These are phyloP conservation scores for Cassiopea xamachana DNA, from an alignment of 30 jellyfish, hydroid and myxozoan species.

Conservation along the genomic window DNA sequence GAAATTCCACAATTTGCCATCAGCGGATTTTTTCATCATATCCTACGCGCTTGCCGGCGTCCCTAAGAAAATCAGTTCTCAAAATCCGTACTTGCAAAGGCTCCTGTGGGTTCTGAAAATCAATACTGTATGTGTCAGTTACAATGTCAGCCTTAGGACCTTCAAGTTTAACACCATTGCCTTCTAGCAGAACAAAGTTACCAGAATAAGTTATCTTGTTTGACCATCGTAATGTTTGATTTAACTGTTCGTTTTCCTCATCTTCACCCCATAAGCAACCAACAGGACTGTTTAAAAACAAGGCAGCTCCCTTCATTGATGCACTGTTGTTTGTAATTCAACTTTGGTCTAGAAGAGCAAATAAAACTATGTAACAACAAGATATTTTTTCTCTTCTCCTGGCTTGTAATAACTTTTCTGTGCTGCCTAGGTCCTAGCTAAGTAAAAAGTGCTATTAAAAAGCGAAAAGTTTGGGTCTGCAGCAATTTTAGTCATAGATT, in stretches of 20 bases:
- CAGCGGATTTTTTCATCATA: neutral
- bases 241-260: neutral
- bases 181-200: slow-evolving; percentile 38
- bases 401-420: no score
- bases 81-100: slow-evolving; percentile 21
- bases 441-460: no score
- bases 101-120: slow-evolving; percentile 3
- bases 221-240: slow-evolving; percentile 40
- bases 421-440: no score
- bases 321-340: slow-evolving; percentile 68
- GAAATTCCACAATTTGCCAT: neutral
- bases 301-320: slow-evolving; percentile 76
- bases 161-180: slow-evolving; percentile 7
- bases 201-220: slow-evolving; percentile 50
- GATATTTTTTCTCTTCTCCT: no score
- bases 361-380: no score
- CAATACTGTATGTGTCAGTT: slow-evolving; percentile 55
- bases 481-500: no score
- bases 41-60: neutral
- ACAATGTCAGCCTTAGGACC: slow-evolving; percentile 66
- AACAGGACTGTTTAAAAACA: slow-evolving; percentile 50
- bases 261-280: slow-evolving; percentile 73
- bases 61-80: neutral
- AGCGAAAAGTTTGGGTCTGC: no score
- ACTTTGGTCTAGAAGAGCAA: slow-evolving; percentile 36